Base-by-base conservation (phyloP, 2,888 invertebrate species). In the Branchellion lobata region DNA sequence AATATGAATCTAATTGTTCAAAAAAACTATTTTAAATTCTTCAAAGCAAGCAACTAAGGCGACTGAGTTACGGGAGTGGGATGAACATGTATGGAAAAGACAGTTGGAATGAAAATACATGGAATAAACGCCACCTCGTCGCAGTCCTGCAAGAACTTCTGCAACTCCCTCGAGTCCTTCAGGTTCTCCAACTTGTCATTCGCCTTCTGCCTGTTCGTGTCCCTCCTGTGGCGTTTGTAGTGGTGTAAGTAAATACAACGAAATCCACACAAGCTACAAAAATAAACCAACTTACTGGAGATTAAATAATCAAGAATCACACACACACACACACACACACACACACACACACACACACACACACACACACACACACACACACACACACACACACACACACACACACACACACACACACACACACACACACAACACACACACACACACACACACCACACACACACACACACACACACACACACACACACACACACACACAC, bases 141-240 rank as follows among this genome's bases (percentile, higher is more conserved):
- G 83, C 86, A 86, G 82, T 88, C 87, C 85, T 90, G 90, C 82
- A 92, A 88, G 92, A 97, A 99, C 89, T 99, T 96, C 87, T 99
- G 99, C 24, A 99, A 89, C 85, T 95, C 94, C 33, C 96, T 90
- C 86, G 96, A 94, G 87, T 99, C 98, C 86, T 94, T 93, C 0
- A 99, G 90, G 87, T 93, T 93, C 85, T 96, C 96, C 90, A 97
- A 93, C 85, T 94, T 92, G 83, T 94, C 93, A 81, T 94, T 89
- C 0, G 98, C 98, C 86, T 94, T 93, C 82, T 95, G 93, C 81
- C 95, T 91, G 89, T 99, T 99, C 72, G 93, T 91, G 85, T 93
- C 92, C 74, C 96, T 91, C 82, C 89, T 88, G 82, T 34, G 76
- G 75, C 61, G 24, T 57, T 5, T 40, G 40, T 40, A 40, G n/a